Conservation (phyloP, 2,113 vertebrate species). For the Mustelus asterias region DNA sequence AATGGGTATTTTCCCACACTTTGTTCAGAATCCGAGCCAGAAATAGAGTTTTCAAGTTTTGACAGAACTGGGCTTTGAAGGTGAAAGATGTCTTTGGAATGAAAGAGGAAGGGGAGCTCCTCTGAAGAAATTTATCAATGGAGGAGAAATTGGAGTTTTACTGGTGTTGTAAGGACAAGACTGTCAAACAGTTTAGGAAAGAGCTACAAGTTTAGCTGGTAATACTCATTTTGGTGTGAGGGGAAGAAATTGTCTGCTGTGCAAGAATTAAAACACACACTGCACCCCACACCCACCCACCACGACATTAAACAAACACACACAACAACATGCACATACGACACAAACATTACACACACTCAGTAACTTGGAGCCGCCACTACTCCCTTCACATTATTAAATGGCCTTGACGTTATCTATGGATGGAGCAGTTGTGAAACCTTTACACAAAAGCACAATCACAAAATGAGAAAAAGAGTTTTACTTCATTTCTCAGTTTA, state of each 20-base stretch:
- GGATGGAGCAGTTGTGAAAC: neutral
- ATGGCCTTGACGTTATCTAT: neutral
- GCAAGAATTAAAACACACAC: neutral
- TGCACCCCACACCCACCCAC: no score
- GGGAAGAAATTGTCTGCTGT: neutral
- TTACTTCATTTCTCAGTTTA: neutral
- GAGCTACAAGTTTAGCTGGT: neutral
- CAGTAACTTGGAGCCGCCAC: neutral
- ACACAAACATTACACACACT: no score
- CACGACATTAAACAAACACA: no score
- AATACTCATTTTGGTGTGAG: neutral
- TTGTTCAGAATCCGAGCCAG: neutral
- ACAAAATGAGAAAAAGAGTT: neutral
- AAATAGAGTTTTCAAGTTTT: neutral
- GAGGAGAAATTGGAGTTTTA: neutral
- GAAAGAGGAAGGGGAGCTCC: neutral
- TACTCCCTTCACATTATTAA: neutral
- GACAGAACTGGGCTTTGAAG: neutral
- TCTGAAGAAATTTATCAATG: neutral
- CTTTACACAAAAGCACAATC: neutral
- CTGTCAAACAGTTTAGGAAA: neutral
- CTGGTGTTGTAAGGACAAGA: neutral
- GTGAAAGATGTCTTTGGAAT: neutral
- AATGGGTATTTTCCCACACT: neutral
- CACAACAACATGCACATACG: no score